Evolutionary conservation across 2,113 vertebrate genomes (phyloP).

Genomic region (Cinclus cinclus): DNA sequence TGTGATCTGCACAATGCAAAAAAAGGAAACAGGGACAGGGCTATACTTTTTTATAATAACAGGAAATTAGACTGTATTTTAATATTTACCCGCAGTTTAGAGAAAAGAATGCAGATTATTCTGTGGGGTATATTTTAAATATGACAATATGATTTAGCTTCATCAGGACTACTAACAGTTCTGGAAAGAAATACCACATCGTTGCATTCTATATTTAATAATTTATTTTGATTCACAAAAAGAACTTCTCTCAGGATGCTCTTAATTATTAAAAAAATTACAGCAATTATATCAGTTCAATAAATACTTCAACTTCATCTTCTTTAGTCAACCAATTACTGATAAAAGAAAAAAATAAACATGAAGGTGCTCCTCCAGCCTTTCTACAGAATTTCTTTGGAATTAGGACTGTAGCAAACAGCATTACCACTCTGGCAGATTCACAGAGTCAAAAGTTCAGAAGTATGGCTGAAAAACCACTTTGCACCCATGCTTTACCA

Average conservation of each 20-base stretch:
- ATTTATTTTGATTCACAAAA: conserved; percentile 33
- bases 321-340: background rate
- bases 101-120: background rate
- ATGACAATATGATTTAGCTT: background rate
- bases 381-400: background rate
- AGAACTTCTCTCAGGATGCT: conserved; percentile 49
- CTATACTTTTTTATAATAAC: background rate
- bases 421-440: background rate
- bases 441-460: background rate
- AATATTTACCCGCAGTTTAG: background rate
- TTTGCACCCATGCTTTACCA: background rate
- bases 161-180: background rate
- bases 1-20: background rate
- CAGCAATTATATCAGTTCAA: conserved; percentile 41
- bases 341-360: background rate
- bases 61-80: background rate
- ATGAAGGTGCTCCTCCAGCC: background rate
- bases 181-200: background rate
- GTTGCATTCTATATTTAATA: background rate
- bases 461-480: background rate
- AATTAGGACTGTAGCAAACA: background rate
- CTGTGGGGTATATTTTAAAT: background rate
- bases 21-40: background rate
- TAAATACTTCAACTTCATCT: conserved; percentile 45
- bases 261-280: conserved; percentile 45